phyloP scores from a whole-genome alignment of 2,888 invertebrate genomes.

The Clanis bilineata region DNA sequence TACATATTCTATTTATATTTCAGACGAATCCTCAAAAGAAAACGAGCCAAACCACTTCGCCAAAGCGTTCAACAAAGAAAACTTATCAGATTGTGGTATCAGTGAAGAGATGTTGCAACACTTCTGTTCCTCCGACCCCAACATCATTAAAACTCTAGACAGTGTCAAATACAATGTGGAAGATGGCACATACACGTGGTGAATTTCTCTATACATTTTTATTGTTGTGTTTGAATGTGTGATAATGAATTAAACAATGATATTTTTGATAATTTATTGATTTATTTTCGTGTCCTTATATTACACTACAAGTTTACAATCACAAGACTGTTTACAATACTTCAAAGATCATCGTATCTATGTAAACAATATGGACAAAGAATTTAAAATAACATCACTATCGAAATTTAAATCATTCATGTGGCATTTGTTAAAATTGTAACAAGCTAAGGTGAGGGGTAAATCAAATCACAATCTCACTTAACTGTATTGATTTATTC shows the following conservation, averaged over 20 bases:
- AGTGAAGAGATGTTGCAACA: conserved; percentile 83
- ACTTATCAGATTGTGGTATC: conserved; percentile 94
- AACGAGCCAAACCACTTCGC: conserved; percentile 75
- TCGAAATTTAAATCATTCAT: not conserved
- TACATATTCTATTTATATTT: conserved; percentile 30
- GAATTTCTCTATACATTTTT: conserved; percentile 39
- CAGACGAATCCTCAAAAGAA: conserved; percentile 76
- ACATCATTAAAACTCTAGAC: conserved; percentile 80
- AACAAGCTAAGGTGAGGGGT: conserved; percentile 23
- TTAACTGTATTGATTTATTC: conserved; percentile 77
- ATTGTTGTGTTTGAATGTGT: conserved; percentile 34
- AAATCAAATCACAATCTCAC: conserved; percentile 28
- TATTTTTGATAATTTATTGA: conserved; percentile 34
- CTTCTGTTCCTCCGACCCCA: conserved; percentile 84
- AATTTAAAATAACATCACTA: not conserved
- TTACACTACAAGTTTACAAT: conserved; percentile 16
- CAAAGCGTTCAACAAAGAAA: conserved; percentile 90
- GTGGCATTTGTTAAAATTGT: not conserved
- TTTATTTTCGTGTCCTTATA: conserved; percentile 21
- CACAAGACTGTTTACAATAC: conserved; percentile 20
- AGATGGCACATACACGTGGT: conserved; percentile 81
- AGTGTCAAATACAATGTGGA: conserved; percentile 85
- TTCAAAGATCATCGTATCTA: not conserved
- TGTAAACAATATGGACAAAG: conserved; percentile 25
- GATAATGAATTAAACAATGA: conserved; percentile 43